These are phyloP conservation scores for Collichthys lucidus DNA, from an alignment of 2,113 vertebrate genomes.

Conservation along the genomic window DNA sequence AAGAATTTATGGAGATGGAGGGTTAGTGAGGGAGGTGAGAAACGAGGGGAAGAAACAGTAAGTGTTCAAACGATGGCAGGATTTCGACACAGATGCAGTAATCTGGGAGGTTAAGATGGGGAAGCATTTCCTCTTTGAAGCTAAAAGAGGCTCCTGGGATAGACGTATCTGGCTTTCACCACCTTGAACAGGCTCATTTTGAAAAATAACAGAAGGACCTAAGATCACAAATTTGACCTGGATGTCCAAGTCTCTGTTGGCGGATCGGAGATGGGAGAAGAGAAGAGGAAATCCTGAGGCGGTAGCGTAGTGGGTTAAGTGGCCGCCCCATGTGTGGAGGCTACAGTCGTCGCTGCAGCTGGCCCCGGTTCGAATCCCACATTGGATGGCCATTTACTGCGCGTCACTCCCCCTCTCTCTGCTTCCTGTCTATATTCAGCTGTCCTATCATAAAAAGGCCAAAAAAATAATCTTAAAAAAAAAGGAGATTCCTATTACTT, in stretches of 20 bases:
- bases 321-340: no score
- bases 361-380: no score
- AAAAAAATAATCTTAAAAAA: no score
- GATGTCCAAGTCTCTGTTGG: no score
- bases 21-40: not conserved
- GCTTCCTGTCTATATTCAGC: no score
- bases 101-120: not conserved
- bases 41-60: not conserved
- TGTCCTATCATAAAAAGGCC: no score
- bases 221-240: not conserved
- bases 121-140: not conserved
- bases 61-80: not conserved
- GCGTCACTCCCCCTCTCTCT: no score
- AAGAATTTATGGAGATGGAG: not conserved
- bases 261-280: not conserved
- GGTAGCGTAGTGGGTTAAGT: no score
- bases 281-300: not conserved
- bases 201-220: not conserved
- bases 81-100: not conserved
- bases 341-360: no score
- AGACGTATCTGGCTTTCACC: not conserved
- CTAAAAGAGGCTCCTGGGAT: conserved; percentile 1
- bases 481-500: not conserved
- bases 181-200: not conserved
- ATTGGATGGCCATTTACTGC: no score